Evolutionary conservation across 2,113 vertebrate genomes (phyloP), one percentile per base, ranked within the genome.

Genomic region (Sebastes fasciatus): DNA sequence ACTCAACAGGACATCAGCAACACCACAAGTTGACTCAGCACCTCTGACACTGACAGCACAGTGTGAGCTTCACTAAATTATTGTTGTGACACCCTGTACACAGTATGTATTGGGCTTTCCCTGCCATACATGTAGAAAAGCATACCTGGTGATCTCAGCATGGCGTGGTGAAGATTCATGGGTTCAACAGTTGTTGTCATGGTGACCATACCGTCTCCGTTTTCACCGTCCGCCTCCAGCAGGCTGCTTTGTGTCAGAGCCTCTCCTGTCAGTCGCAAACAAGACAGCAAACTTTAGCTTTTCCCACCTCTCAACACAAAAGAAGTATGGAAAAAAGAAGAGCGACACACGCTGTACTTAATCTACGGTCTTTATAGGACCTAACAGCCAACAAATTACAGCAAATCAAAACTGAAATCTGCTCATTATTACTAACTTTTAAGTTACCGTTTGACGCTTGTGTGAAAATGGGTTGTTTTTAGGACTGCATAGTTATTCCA

Each of bases 201-300:
- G 93, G 97, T 94, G 88, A 97, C 96, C 93, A 98, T 94, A 83
- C 93, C 93, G 86, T 97, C 96, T 86, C 89, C 94, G 5, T 95
- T 94, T 77, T 96, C 95, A 55, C 96, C 94, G 10, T 97, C 96
- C 57, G 97, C 97, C 94, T 98, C 97, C 90, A 99, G 95, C 92
- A 98, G 95, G 92, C 96, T 98, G 94, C 97, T 98, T 71, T 97
- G 97, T 92, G 98, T 97, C 82, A 98, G 94, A 16, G 97, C 96
- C 80, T 98, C 98, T 89, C 94, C 95, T 95, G 93, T 90, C 57
- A 70, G 71, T 46, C 46, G 19, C 68, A 81, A 55, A 74, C 43
- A 26, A 83, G 21, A 83, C 43, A 73, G 5, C 17, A 48, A 70
- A 80, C 70, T 40, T 66, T 21, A 3, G 7, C 3, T 65, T 60